Evolutionary conservation across 2,797 vertebrate genomes (phyloP).

Genomic region (Ara ararauna): DNA sequence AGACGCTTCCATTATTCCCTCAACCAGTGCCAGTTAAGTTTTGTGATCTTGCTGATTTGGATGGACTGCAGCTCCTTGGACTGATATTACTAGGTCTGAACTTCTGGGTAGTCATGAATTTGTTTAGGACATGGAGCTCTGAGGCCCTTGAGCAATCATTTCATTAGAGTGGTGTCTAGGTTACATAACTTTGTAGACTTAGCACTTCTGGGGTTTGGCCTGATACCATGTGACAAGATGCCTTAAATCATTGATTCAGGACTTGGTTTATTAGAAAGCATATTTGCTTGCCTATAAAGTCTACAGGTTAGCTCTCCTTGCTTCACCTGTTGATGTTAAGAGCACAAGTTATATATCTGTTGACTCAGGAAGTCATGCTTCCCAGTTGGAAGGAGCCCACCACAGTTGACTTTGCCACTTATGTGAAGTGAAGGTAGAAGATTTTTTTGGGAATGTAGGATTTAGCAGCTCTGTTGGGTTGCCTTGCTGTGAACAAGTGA

Average conservation of each 20-base stretch:
- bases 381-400: neutral
- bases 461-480: neutral
- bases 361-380: neutral
- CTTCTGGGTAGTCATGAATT: neutral
- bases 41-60: neutral
- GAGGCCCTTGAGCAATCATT: neutral
- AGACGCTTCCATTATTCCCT: neutral
- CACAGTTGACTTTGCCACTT: neutral
- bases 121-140: neutral
- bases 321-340: neutral
- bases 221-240: neutral
- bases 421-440: neutral
- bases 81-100: neutral
- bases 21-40: neutral
- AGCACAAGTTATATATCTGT: neutral
- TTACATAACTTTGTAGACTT: neutral
- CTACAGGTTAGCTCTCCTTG: neutral
- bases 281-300: neutral
- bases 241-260: neutral
- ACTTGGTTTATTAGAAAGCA: neutral
- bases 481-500: neutral
- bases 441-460: neutral
- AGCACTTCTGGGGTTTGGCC: neutral
- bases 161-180: neutral
- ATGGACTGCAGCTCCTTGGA: neutral